These are phyloP conservation scores for Sarcophaga carnaria DNA, from an alignment of 2,888 invertebrate species.

Conservation along the genomic window DNA sequence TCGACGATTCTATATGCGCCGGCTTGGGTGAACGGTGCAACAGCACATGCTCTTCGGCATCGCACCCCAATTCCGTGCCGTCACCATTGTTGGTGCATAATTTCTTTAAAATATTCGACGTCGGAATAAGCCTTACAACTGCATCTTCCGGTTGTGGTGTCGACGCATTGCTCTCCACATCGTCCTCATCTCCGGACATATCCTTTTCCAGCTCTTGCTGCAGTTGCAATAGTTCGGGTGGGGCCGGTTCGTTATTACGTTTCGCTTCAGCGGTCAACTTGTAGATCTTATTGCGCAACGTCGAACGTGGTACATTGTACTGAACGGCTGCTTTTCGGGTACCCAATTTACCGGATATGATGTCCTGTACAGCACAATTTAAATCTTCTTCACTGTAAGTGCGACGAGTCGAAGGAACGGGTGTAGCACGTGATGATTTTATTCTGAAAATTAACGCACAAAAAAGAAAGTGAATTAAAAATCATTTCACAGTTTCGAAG, in stretches of 20 bases:
- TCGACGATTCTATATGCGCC: conserved; percentile 62
- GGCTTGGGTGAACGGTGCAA: conserved; percentile 70
- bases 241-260: conserved; percentile 81
- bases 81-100: conserved; percentile 75
- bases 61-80: conserved; percentile 68
- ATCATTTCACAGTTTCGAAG: background rate
- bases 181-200: conserved; percentile 82
- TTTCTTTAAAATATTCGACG: conserved; percentile 75
- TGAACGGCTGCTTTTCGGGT: conserved; percentile 96
- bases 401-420: conserved; percentile 83
- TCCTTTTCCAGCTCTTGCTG: conserved; percentile 80
- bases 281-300: conserved; percentile 97
- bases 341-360: conserved; percentile 95
- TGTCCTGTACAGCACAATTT: conserved; percentile 95
- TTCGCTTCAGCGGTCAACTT: conserved; percentile 87
- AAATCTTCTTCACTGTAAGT: conserved; percentile 98
- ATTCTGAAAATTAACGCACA: conserved; percentile 83
- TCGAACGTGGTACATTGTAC: conserved; percentile 98
- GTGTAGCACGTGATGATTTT: conserved; percentile 85
- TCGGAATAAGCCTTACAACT: conserved; percentile 73
- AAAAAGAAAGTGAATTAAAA: background rate
- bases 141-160: conserved; percentile 75
- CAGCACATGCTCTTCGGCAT: conserved; percentile 46
- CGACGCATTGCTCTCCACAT: conserved; percentile 83
- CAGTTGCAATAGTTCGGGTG: conserved; percentile 72